Evolutionary conservation across 1,140 invertebrate species (phyloP), one percentile per base, ranked within the genome.

Genomic region (Agraylea sexmaculata): DNA sequence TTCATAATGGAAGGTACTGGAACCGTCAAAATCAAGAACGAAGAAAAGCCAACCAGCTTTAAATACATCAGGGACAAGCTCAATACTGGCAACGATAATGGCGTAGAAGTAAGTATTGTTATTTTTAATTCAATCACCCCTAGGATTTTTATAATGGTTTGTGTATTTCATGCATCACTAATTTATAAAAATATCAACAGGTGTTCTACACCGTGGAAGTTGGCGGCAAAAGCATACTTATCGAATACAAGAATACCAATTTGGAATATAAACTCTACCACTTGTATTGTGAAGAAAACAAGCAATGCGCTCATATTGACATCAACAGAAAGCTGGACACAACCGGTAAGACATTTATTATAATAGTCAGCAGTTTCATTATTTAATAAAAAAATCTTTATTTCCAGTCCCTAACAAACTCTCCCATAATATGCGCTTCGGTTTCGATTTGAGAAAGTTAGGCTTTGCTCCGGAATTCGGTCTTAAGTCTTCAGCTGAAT

Each of bases 211-310:
- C 71, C 43, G 54, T 66, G 13, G 60, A 56, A 3, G 49, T 73
- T 11, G 71, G 69, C 1, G 64, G 66, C 17, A 57, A 64, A 25
- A 71, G 63, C 48, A 60, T 70, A 31, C 69, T 80, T 13, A 70
- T 72, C 0, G 80, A 81, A 46, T 55, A 75, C 2, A 78, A 79
- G 43, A 51, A 78, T 5, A 78, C 79, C 18, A 77, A 81, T 53
- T 69, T 78, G 40, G 76, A 80, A 43, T 71, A 80, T 44, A 75
- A 78, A 48, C 63, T 73, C 4, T 74, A 77, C 20, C 71, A 75
- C 29, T 77, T 79, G 4, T 77, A 78, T 54, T 84, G 81, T 53
- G 78, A 83, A 41, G 76, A 82, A 53, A 81, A 75, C 55, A 81
- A 82, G 43, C 74, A 82, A 45, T 84, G 81, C 50, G 76, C 77